Conservation (phyloP, 2,797 vertebrate genomes). For the Yasuhikotakia modesta region DNA sequence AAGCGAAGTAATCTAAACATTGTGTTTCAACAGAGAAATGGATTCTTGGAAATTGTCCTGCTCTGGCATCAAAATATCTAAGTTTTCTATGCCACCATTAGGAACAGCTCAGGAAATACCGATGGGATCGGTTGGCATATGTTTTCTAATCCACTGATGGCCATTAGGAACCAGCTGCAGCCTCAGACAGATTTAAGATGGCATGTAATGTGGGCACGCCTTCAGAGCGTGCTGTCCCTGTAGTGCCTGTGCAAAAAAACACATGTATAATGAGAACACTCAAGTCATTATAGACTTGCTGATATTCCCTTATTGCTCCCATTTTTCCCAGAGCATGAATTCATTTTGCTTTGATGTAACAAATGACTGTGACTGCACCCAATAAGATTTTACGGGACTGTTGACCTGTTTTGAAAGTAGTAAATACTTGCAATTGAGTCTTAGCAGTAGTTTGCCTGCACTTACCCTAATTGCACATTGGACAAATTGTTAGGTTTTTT, state of each 20-base stretch:
- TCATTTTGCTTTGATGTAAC: slow-evolving; percentile 14
- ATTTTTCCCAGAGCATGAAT: slow-evolving; percentile 6
- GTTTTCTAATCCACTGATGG: slow-evolving; percentile 34
- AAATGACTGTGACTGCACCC: slow-evolving; percentile 8
- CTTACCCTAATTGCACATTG: too few relatives aligned
- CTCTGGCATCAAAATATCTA: slow-evolving; percentile 3
- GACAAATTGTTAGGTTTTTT: too few relatives aligned
- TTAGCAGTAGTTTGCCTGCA: background rate
- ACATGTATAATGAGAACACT: slow-evolving; percentile 33
- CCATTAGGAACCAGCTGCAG: slow-evolving; percentile 26
- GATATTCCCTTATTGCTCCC: slow-evolving; percentile 3
- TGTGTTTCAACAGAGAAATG: slow-evolving; percentile 26
- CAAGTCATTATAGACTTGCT: slow-evolving; percentile 26
- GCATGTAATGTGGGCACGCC: slow-evolving; percentile 29
- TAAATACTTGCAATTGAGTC: background rate
- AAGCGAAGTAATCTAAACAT: slow-evolving; percentile 28
- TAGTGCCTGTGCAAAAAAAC: slow-evolving; percentile 9
- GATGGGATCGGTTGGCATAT: slow-evolving; percentile 31
- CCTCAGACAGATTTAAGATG: slow-evolving; percentile 38
- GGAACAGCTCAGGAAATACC: slow-evolving; percentile 22
- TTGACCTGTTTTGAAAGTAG: slow-evolving; percentile 23
- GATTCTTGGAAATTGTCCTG: slow-evolving; percentile 11
- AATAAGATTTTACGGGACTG: slow-evolving; percentile 9
- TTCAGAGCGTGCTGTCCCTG: background rate
- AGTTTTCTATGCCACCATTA: slow-evolving; percentile 31